A percentile compares a stretch with the other conserved stretches of the same genome.
phyloP scores from a whole-genome alignment of 2,797 vertebrate species.

The Melanotaenia nigrans region DNA sequence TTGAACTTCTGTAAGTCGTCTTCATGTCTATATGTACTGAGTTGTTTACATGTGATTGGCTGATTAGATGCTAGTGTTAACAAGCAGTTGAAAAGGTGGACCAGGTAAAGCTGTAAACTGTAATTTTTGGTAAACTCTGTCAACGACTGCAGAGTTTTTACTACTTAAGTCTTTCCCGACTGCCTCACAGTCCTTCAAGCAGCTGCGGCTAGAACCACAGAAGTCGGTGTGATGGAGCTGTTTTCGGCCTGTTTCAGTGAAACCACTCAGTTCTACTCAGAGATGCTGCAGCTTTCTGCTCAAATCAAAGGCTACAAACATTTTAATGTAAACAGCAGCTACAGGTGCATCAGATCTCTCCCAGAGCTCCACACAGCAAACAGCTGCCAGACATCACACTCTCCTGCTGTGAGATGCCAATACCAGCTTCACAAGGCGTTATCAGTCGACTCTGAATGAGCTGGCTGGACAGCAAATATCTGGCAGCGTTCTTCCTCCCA shows the following conservation, averaged over 20 bases:
- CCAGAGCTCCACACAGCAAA: conserved; percentile 23
- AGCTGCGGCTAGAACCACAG: background rate
- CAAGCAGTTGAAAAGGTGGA: background rate
- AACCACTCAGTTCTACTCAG: background rate
- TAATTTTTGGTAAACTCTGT: background rate
- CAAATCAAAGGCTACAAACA: background rate
- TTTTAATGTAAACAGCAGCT: conserved; percentile 6
- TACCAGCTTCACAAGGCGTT: conserved; percentile 10
- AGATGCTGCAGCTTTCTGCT: background rate
- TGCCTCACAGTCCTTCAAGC: too few relatives aligned
- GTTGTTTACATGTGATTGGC: background rate
- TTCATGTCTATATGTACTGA: too few relatives aligned
- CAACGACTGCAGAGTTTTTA: background rate
- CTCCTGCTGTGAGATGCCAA: conserved; percentile 21
- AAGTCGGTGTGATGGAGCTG: background rate
- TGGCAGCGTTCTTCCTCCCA: conserved; percentile 17
- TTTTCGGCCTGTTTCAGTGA: background rate
- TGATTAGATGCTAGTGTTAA: background rate
- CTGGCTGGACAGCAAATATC: conserved; percentile 45
- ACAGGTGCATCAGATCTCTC: background rate
- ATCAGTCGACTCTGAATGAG: conserved; percentile 28
- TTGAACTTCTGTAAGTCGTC: too few relatives aligned
- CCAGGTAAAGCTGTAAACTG: too few relatives aligned
- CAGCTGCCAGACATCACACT: conserved; percentile 21
- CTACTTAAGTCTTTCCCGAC: too few relatives aligned